Base-by-base conservation (phyloP, 1,140 invertebrate genomes). In the Platorchestia sp. region DNA sequence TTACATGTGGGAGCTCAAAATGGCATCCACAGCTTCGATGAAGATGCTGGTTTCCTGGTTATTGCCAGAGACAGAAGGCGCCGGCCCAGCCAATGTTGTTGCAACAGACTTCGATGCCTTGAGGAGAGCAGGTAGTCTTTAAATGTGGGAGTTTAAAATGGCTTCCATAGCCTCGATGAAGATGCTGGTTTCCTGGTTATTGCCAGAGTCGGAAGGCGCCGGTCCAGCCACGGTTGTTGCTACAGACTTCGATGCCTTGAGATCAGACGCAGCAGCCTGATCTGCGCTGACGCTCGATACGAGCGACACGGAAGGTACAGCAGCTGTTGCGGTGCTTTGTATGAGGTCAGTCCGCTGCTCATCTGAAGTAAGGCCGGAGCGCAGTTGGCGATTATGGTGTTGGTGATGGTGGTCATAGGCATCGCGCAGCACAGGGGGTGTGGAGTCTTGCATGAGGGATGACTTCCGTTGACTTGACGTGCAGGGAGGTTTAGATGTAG, bases 91-190 rank as follows among this genome's bases (percentile, higher is more conserved):
- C 95, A 10, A 44, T 22, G 91, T 40, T 36, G 95, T 75, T 6
- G 90, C 87, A n/a, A 75, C 95, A 41, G 95, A 95, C 47, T 96
- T 95, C n/a, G n/a, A n/a, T n/a, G n/a, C n/a, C n/a, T n/a, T n/a
- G n/a, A n/a, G n/a, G n/a, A n/a, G n/a, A n/a, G n/a, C n/a, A n/a
- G n/a, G n/a, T n/a, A n/a, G n/a, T n/a, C n/a, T 59, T 95, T 95
- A 96, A 75, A 96, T 96, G 45, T 96, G 96, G 22, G 96, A 96
- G 47, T 96, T 96, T n/a, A 95, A 90, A 59, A 96, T 96, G 19
- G 96, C 96, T 95, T 96, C 96, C 96, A 96, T 96, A 42, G 96
- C 96, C 90, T 96, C 96, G 95, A 96, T 96, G 91, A 96, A 96
- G 47, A 96, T 96, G 42, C 96, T 96, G 7, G 96, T 96, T 47